These are phyloP conservation scores for Syngnathus typhle DNA, from an alignment of 2,113 vertebrate species.

Conservation along the genomic window DNA sequence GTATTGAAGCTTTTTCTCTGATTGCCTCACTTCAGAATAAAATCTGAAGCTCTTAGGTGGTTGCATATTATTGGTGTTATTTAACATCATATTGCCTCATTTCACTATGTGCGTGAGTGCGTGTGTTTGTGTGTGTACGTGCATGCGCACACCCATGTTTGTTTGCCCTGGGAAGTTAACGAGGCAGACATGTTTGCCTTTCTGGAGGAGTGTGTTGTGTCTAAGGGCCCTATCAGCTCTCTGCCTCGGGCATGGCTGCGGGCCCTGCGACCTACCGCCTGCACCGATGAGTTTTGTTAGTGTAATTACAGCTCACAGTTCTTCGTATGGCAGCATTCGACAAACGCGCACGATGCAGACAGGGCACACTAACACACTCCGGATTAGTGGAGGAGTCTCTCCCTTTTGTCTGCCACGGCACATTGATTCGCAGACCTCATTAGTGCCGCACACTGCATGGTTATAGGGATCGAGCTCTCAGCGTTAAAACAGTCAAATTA, in stretches of 20 bases:
- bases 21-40: neutral
- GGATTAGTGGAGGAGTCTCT: constrained; percentile 49
- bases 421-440: constrained; percentile 72
- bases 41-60: constrained; percentile 35
- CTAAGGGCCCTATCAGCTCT: constrained; percentile 69
- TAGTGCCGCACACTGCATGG: constrained; percentile 66
- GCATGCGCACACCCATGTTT: constrained; percentile 33
- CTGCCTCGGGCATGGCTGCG: constrained; percentile 69
- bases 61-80: constrained; percentile 59
- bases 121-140: constrained; percentile 21
- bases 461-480: constrained; percentile 60
- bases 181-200: constrained; percentile 58
- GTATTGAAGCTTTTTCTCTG: neutral
- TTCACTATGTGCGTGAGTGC: constrained; percentile 14
- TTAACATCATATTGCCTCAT: constrained; percentile 66
- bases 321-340: constrained; percentile 46
- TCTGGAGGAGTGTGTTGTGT: constrained; percentile 65
- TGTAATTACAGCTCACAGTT: constrained; percentile 69
- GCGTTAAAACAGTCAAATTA: constrained; percentile 64
- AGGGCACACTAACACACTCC: constrained; percentile 24
- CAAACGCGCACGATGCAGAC: constrained; percentile 43
- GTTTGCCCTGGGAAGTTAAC: constrained; percentile 60
- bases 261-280: constrained; percentile 62
- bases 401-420: constrained; percentile 46
- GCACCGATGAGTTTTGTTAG: constrained; percentile 70